Percentiles rank a stretch among this genome's conserved stretches.
Evolutionary conservation across 2,888 invertebrate species (phyloP).

Genomic region (Acanthococcus lagerstroemiae): DNA sequence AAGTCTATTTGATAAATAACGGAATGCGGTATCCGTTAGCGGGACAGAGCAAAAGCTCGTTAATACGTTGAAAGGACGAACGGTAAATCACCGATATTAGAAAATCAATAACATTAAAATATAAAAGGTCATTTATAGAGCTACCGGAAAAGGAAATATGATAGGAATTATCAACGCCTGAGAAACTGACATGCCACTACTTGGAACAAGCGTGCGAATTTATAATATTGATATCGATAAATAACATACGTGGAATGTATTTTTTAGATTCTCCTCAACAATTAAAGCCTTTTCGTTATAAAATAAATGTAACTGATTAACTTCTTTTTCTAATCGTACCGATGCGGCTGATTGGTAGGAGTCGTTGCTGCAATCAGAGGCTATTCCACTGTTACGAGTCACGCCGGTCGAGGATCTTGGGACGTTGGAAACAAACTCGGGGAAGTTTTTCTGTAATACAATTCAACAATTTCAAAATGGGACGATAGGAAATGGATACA

Average conservation of each 20-base stretch:
- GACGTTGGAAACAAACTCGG: neutral
- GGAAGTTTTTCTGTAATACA: neutral
- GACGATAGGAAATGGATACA: too few species aligned
- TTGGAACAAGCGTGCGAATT: too few species aligned
- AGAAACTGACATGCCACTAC: too few species aligned
- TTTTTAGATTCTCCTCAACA: conserved; percentile 24
- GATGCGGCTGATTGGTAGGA: conserved; percentile 23
- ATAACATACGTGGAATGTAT: conserved; percentile 23
- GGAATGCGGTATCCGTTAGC: too few species aligned
- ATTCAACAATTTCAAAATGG: too few species aligned
- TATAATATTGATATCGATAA: too few species aligned
- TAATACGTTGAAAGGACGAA: too few species aligned
- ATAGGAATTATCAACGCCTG: neutral
- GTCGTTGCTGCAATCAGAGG: conserved; percentile 20
- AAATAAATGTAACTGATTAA: conserved; percentile 29
- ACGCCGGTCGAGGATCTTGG: conserved; percentile 1
- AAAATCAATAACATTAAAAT: neutral
- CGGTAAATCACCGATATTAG: too few species aligned
- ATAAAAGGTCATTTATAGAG: neutral
- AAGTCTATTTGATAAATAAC: too few species aligned
- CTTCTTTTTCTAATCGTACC: conserved; percentile 28
- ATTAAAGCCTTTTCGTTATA: conserved; percentile 30
- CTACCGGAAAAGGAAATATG: neutral
- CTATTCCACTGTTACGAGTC: neutral
- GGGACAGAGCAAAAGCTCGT: too few species aligned